phyloP scores from a whole-genome alignment of 2,888 invertebrate species.

The Cataglyphis rosenhaueri region DNA sequence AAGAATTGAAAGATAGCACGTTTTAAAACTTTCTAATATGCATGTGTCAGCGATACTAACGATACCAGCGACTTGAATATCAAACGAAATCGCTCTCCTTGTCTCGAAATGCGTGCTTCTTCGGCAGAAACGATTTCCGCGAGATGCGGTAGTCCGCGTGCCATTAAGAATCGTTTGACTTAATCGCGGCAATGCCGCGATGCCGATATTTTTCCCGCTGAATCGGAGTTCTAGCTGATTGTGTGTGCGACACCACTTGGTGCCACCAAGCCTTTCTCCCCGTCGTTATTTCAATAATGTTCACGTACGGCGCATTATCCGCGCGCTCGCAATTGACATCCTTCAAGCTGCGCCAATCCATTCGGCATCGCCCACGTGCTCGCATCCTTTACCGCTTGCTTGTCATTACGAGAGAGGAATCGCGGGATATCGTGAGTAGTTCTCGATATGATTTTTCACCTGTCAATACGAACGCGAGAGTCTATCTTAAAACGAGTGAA shows the following conservation, averaged over 20 bases:
- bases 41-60: slow-evolving; percentile 16
- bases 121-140: slow-evolving; percentile 2
- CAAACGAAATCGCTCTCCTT: slow-evolving; percentile 27
- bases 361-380: slow-evolving; percentile 66
- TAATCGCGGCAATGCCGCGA: slow-evolving; percentile 8
- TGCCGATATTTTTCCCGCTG: slow-evolving; percentile 5
- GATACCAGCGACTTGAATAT: slow-evolving; percentile 13
- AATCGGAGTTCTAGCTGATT: slow-evolving; percentile 1
- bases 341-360: slow-evolving; percentile 71
- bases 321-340: slow-evolving; percentile 77
- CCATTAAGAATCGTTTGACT: slow-evolving; percentile 51
- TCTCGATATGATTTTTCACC: slow-evolving; percentile 57
- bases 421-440: slow-evolving; percentile 50
- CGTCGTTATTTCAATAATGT: slow-evolving; percentile 62
- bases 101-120: slow-evolving; percentile 22
- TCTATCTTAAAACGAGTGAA: background rate
- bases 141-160: slow-evolving; percentile 41
- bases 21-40: slow-evolving; percentile 23
- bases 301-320: slow-evolving; percentile 62
- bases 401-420: slow-evolving; percentile 68
- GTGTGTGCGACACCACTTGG: background rate
- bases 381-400: slow-evolving; percentile 72
- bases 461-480: slow-evolving; percentile 21
- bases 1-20: background rate
- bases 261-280: slow-evolving; percentile 30